Base-by-base conservation (phyloP, 1,140 invertebrate genomes). In the Nylanderia fulva region DNA sequence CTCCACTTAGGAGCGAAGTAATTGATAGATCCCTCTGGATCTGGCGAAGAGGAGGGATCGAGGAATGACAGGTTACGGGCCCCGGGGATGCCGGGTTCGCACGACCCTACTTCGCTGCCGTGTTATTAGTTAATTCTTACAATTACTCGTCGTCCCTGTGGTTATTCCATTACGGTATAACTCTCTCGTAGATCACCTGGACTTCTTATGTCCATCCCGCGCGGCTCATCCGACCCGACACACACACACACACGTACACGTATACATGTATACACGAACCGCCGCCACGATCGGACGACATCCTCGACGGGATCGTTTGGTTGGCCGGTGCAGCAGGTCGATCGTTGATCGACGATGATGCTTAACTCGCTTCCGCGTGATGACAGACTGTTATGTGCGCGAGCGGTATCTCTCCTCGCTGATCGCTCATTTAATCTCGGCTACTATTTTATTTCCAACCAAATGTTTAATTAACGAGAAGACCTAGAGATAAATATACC, bases 101-200 rank as follows among this genome's bases (percentile, higher is more conserved):
- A 92, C 91, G 91, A 92, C 91, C 91, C 91, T 91, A 90, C 90
- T 91, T 91, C 91, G 75, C 90, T 91, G 89, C 88, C 90, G 91
- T 92, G 91, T 92, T 92, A 92, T 92, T 92, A 92, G 91, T 92
- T 92, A 91, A 92, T 92, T 91, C 91, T 92, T 92, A 92, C 91
- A 92, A 92, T 92, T 91, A 92, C 90, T 90, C 85, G 88, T 92
- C 91, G 90, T 92, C 91, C 91, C 91, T 92, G 86, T 91, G 91
- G 90, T 92, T 92, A 92, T 92, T 92, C 91, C 88, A 92, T 92
- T 92, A 92, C 90, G 88, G 87, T 91, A 58, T 85, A 90, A 77
- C 82, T 54, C 72, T 88, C 88, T 86, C 87, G 87, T 90, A 91
- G 91, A 91, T 91, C 88, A 91, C 82, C 88, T 89, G 85, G 83